These are phyloP conservation scores for Leptopilina syphax DNA, from an alignment of 2,888 invertebrate genomes.

Conservation along the genomic window DNA sequence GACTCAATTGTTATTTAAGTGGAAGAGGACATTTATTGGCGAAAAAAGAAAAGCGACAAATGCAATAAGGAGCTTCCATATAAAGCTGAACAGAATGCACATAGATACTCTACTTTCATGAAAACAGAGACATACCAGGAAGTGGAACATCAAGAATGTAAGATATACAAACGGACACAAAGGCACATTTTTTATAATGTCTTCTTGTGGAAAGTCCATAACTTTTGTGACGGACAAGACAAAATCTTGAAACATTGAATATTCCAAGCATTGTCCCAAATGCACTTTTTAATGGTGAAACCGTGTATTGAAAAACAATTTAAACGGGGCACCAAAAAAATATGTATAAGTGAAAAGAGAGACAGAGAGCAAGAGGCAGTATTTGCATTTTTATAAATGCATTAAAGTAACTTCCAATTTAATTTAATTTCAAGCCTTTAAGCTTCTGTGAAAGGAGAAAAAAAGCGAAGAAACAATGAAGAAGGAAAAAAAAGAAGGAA, in stretches of 20 bases:
- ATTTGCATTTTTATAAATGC: too few species aligned
- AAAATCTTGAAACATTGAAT: conserved; percentile 28
- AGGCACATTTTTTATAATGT: conserved; percentile 32
- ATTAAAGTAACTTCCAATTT: too few species aligned
- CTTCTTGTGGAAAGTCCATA: conserved; percentile 25
- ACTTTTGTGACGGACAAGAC: conserved; percentile 32
- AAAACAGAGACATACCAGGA: conserved; percentile 26
- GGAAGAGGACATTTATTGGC: not conserved
- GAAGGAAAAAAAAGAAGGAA: too few species aligned
- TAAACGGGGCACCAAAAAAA: too few species aligned
- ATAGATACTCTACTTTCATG: conserved; percentile 39
- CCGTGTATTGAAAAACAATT: not conserved
- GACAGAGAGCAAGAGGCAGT: too few species aligned
- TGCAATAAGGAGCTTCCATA: conserved; percentile 18
- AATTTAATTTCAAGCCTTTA: too few species aligned
- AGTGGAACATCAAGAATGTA: conserved; percentile 34
- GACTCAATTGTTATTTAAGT: conserved; percentile 12
- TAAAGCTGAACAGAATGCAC: conserved; percentile 26
- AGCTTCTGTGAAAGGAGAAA: too few species aligned
- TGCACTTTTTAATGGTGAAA: conserved; percentile 27
- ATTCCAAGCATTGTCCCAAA: conserved; percentile 25
- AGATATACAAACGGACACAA: conserved; percentile 19
- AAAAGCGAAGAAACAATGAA: too few species aligned
- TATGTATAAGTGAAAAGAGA: too few species aligned
- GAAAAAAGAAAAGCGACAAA: conserved; percentile 17